Evolutionary conservation across 2,113 vertebrate genomes (phyloP).

Genomic region (Ciconia boyciana): DNA sequence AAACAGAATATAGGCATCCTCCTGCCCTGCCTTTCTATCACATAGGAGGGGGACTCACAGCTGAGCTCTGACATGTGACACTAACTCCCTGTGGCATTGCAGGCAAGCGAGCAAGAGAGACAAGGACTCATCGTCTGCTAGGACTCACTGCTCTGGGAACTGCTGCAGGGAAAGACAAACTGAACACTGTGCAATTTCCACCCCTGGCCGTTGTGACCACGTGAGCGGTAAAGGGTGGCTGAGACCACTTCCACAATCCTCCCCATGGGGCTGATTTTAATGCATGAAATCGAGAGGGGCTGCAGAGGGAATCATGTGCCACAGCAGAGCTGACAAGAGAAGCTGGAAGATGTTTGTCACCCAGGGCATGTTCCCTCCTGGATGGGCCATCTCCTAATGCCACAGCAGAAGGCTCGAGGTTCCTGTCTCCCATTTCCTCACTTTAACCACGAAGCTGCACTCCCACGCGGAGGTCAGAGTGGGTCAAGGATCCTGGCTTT

Average conservation of each 20-base stretch:
- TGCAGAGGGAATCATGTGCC: neutral
- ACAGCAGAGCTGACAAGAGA: neutral
- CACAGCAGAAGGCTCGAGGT: neutral
- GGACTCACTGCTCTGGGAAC: neutral
- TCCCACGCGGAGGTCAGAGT: accelerated
- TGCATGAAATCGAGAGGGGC: neutral
- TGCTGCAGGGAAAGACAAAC: neutral
- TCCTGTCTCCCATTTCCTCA: neutral
- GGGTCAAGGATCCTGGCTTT: neutral
- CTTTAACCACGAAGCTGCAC: neutral
- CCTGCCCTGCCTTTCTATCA: neutral
- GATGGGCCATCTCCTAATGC: neutral
- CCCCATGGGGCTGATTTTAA: neutral
- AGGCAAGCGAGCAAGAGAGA: neutral
- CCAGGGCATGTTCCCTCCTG: neutral
- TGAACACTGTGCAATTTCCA: neutral
- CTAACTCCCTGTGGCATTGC: neutral
- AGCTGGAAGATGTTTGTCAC: neutral
- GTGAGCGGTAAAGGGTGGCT: neutral
- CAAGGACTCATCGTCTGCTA: neutral
- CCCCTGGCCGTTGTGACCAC: neutral
- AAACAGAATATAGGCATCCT: neutral
- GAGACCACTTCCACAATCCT: neutral
- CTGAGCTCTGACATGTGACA: neutral
- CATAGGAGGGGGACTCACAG: neutral